Conservation (phyloP, 2,113 vertebrate genomes). For the Cryptomyrus ogoouensis region DNA sequence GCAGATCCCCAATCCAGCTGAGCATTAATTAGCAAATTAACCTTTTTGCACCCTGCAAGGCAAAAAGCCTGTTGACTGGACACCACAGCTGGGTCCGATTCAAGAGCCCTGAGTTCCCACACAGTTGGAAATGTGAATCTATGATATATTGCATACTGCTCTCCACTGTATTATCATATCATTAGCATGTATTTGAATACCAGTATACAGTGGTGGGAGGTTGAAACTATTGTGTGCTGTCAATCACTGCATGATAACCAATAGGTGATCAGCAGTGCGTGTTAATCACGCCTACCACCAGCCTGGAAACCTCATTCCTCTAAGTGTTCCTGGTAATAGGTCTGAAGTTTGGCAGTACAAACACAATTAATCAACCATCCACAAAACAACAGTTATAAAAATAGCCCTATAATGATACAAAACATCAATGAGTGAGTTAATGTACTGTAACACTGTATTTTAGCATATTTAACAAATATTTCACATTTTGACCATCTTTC, state of each 20-base stretch:
- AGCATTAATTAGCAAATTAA: slow-evolving; percentile 1
- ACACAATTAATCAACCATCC: not conserved
- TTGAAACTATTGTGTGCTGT: not conserved
- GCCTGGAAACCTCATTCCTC: not conserved
- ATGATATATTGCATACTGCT: not conserved
- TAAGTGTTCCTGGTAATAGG: not conserved
- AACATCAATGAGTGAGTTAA: not conserved
- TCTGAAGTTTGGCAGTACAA: not conserved
- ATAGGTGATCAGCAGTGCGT: not conserved
- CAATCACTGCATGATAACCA: not conserved
- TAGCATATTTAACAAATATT: not conserved
- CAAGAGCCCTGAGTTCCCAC: not conserved
- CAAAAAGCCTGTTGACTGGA: not conserved
- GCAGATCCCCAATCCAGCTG: not conserved
- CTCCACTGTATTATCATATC: not conserved
- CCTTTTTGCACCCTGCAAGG: not conserved
- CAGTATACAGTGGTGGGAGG: not conserved
- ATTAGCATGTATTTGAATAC: not conserved
- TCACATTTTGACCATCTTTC: not conserved
- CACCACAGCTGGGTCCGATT: not conserved
- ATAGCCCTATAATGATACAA: not conserved
- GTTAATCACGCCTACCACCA: not conserved
- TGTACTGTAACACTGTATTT: not conserved
- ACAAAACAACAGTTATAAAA: not conserved
- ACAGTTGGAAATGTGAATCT: not conserved